Conservation (phyloP, 2,113 vertebrate genomes). For the Myodes glareolus region DNA sequence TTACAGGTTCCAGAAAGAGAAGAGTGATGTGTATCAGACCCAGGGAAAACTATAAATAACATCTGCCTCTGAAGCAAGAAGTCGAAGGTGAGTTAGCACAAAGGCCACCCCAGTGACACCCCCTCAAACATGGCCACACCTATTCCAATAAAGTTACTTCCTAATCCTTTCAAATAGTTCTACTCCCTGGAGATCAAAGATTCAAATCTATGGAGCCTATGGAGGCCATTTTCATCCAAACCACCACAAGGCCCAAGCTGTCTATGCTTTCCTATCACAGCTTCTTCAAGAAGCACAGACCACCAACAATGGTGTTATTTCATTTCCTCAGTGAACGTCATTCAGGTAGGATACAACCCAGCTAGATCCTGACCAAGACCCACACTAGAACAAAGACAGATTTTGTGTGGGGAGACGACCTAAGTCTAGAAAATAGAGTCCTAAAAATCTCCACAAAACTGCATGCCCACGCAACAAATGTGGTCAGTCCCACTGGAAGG, state of each 20-base stretch:
- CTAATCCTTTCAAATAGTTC: neutral
- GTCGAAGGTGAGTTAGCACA: neutral
- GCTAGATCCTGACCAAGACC: neutral
- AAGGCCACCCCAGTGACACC: neutral
- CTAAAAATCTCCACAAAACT: neutral
- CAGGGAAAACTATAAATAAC: neutral
- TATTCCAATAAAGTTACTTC: neutral
- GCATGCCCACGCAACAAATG: neutral
- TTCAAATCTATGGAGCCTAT: neutral
- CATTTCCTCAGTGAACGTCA: neutral
- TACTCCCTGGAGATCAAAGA: neutral
- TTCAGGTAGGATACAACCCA: neutral
- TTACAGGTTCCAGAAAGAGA: neutral
- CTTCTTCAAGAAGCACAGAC: neutral
- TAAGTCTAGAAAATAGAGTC: neutral
- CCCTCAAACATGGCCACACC: neutral
- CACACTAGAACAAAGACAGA: neutral
- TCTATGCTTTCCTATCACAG: neutral
- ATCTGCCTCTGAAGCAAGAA: neutral
- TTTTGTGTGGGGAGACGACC: neutral
- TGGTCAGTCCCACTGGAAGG: fast-evolving
- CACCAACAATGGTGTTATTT: neutral
- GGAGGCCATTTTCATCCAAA: neutral
- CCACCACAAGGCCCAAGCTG: neutral
- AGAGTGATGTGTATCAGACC: neutral